Conservation (phyloP, 1,140 invertebrate species). For the Trichoplusia ni region DNA sequence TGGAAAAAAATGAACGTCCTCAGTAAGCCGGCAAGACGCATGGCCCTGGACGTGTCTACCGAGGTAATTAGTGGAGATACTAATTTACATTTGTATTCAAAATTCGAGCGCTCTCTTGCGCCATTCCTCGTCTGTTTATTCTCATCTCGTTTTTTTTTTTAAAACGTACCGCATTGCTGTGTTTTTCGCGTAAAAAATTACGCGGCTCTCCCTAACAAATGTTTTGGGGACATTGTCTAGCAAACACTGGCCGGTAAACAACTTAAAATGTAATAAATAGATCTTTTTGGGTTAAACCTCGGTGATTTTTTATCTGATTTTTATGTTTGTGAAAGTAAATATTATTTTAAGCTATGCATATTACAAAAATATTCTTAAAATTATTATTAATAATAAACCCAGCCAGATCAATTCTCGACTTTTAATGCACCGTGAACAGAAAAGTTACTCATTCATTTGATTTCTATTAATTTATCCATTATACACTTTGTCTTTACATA, state of each 20-base stretch:
- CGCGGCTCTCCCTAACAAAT: constrained; percentile 71
- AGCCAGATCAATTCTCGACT: too few relatives aligned
- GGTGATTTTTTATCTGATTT: too few relatives aligned
- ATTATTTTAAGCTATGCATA: too few relatives aligned
- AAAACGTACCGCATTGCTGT: constrained; percentile 78
- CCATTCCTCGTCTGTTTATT: constrained; percentile 80
- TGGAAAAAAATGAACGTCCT: constrained; percentile 69
- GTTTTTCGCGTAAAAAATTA: constrained; percentile 79
- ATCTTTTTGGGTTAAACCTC: too few relatives aligned
- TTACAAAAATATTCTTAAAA: too few relatives aligned
- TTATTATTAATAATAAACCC: too few relatives aligned
- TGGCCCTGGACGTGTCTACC: constrained; percentile 76
- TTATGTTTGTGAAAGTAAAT: too few relatives aligned
- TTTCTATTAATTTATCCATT: too few relatives aligned
- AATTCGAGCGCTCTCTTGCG: constrained; percentile 81
- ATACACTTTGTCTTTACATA: too few relatives aligned
- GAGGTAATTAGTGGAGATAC: constrained; percentile 82
- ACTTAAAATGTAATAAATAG: constrained; percentile 49
- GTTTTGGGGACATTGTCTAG: constrained; percentile 66
- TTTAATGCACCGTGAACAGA: too few relatives aligned
- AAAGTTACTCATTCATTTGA: too few relatives aligned
- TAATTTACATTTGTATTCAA: constrained; percentile 84
- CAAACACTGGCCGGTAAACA: constrained; percentile 44
- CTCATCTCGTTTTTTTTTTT: constrained; percentile 75
- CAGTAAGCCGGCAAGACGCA: constrained; percentile 77